These are phyloP conservation scores for Loris lydekkerianus DNA, from an alignment of 2,797 vertebrate species.

Conservation along the genomic window DNA sequence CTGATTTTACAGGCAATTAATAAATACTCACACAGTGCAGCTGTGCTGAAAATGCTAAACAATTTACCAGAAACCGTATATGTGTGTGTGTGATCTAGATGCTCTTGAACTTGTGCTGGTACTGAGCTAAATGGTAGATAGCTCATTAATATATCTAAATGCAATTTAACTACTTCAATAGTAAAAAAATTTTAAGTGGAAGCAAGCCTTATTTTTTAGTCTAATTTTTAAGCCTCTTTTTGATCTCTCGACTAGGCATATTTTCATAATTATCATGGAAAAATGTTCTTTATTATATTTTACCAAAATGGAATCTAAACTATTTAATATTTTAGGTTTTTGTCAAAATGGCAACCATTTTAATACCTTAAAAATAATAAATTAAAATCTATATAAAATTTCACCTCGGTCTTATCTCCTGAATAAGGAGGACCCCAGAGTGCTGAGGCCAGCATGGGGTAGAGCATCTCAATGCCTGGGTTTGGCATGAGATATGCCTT, in stretches of 20 bases:
- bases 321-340: slow-evolving; percentile 32
- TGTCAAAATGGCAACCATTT: neutral
- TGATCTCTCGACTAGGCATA: slow-evolving; percentile 40
- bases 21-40: slow-evolving; percentile 76
- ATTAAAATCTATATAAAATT: neutral
- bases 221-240: slow-evolving; percentile 41
- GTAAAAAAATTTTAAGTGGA: slow-evolving; percentile 38
- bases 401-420: neutral
- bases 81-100: slow-evolving; percentile 20
- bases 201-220: slow-evolving; percentile 50
- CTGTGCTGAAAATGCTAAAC: slow-evolving; percentile 76
- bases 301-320: neutral
- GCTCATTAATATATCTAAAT: slow-evolving; percentile 42
- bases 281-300: slow-evolving; percentile 10
- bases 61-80: slow-evolving; percentile 39
- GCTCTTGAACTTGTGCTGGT: neutral
- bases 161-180: slow-evolving; percentile 55
- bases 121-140: neutral
- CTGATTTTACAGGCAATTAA: slow-evolving; percentile 87
- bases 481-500: neutral
- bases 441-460: neutral
- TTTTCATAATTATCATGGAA: neutral
- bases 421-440: neutral
- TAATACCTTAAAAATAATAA: neutral
- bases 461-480: neutral